These are phyloP conservation scores for Antechinus stuartii DNA, from an alignment of 2,113 vertebrate genomes.

Conservation along the genomic window DNA sequence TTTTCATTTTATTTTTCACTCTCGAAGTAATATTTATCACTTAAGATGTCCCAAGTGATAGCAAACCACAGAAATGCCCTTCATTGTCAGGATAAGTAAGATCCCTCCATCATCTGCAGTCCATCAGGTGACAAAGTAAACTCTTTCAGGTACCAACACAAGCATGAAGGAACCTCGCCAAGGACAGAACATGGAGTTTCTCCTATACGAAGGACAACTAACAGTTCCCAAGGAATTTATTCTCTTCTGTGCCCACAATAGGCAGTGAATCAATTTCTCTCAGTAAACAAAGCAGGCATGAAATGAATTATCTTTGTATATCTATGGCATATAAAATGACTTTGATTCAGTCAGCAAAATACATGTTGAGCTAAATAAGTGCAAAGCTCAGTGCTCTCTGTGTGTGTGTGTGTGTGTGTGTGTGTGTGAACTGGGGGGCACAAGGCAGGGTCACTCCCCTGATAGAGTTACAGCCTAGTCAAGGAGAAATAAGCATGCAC, in stretches of 20 bases:
- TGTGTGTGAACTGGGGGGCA: background rate
- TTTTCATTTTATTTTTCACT: slow-evolving; percentile 42
- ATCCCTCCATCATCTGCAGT: slow-evolving; percentile 15
- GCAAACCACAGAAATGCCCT: background rate
- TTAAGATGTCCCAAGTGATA: background rate
- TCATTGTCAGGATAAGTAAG: slow-evolving; percentile 18
- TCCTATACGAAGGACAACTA: background rate
- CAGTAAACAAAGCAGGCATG: background rate
- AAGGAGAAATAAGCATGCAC: background rate
- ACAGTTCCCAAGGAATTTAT: background rate
- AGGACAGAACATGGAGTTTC: background rate
- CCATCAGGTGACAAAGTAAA: background rate
- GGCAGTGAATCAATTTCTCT: background rate
- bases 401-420: no score
- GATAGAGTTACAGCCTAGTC: background rate
- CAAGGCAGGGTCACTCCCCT: background rate
- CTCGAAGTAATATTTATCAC: slow-evolving; percentile 17
- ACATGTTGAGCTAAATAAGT: background rate
- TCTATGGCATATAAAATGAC: background rate
- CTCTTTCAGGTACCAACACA: background rate
- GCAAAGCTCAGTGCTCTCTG: background rate
- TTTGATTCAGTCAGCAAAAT: background rate
- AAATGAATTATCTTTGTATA: background rate
- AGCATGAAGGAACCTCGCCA: no score
- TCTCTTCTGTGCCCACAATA: background rate